phyloP scores from a whole-genome alignment of 2,888 invertebrate genomes.

The Acleris emargana region DNA sequence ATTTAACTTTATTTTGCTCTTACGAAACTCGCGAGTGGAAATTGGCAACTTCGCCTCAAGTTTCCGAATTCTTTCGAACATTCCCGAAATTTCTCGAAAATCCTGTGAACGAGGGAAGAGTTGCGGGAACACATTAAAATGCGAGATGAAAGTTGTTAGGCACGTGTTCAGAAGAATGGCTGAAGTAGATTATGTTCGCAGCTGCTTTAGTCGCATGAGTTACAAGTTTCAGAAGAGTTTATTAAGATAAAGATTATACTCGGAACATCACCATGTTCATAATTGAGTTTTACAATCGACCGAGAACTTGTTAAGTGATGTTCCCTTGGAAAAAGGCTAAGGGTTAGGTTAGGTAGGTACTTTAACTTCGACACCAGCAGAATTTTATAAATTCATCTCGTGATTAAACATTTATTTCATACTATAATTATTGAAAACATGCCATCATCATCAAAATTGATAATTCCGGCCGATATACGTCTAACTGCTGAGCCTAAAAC shows the following conservation, averaged over 20 bases:
- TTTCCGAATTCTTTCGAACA: constrained; percentile 9
- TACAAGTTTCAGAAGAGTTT: background rate
- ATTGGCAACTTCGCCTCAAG: constrained; percentile 5
- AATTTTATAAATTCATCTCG: no score
- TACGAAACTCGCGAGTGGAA: background rate
- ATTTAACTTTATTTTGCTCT: background rate
- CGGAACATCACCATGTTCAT: no score
- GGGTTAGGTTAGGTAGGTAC: no score
- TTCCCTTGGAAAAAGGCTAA: no score
- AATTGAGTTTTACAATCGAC: no score
- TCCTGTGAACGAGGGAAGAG: constrained; percentile 1
- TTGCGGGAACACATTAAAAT: constrained; percentile 13
- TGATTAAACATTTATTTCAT: no score
- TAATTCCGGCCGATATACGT: no score
- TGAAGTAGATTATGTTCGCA: constrained; percentile 1
- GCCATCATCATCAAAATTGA: no score
- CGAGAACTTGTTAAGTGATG: no score
- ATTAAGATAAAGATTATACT: background rate
- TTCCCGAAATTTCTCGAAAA: background rate
- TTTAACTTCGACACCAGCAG: no score
- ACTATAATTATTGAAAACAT: no score
- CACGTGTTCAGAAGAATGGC: constrained; percentile 1
- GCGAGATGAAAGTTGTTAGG: background rate
- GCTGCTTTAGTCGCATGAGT: background rate
- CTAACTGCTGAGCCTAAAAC: no score